These are phyloP conservation scores for Cyphomyrus discorhynchus DNA, from an alignment of 2,113 vertebrate species.

Conservation along the genomic window DNA sequence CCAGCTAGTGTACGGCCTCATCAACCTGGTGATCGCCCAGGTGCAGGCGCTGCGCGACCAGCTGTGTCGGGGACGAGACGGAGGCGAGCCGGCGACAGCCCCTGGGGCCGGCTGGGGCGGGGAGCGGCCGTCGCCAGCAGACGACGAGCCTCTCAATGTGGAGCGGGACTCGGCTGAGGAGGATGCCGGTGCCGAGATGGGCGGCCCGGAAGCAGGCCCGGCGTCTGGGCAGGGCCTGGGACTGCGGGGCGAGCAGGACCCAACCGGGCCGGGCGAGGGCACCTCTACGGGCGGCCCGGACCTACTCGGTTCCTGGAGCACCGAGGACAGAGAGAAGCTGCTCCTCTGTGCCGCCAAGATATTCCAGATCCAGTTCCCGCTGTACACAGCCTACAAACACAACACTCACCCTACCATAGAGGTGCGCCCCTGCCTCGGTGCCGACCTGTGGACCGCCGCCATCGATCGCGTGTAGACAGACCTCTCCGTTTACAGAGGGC, in stretches of 20 bases:
- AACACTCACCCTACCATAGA: conserved; percentile 98
- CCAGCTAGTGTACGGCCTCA: conserved; percentile 97
- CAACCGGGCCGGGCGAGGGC: conserved; percentile 56
- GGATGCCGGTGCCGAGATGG: conserved; percentile 58
- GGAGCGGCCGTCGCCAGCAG: conserved; percentile 57
- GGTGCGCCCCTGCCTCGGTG: conserved; percentile 54
- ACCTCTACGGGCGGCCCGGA: conserved; percentile 63
- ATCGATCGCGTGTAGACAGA: not conserved
- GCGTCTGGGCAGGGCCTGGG: conserved; percentile 45
- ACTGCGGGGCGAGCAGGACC: conserved; percentile 47
- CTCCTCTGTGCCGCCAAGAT: conserved; percentile 97
- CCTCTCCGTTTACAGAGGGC: not conserved
- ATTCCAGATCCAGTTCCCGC: conserved; percentile 98
- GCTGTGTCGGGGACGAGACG: conserved; percentile 60
- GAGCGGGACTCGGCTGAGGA: conserved; percentile 81
- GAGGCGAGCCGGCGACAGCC: conserved; percentile 33
- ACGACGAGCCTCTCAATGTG: conserved; percentile 81
- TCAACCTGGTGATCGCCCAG: conserved; percentile 94
- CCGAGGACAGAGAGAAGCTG: conserved; percentile 95
- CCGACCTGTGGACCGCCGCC: not conserved
- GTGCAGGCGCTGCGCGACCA: conserved; percentile 76
- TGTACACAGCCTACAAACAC: conserved; percentile 99
- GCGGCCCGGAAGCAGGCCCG: conserved; percentile 21
- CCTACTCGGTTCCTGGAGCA: conserved; percentile 81
- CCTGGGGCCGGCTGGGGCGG: conserved; percentile 69